Evolutionary conservation across 1,140 invertebrate genomes (phyloP).

Genomic region (Cyphomyrmex costatus): DNA sequence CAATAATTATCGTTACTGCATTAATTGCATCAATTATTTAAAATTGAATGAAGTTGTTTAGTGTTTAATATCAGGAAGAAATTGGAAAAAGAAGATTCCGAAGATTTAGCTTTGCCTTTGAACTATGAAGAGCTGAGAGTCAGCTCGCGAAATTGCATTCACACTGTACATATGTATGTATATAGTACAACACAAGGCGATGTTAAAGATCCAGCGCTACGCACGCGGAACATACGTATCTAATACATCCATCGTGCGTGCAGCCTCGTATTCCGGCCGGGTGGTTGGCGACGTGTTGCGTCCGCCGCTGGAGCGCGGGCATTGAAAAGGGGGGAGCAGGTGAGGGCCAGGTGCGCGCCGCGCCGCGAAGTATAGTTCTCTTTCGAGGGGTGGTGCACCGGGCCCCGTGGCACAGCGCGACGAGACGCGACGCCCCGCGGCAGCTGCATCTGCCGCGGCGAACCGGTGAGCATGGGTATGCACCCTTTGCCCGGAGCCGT

Average conservation of each 20-base stretch:
- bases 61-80: neutral
- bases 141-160: conserved; percentile 5
- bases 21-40: neutral
- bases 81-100: neutral
- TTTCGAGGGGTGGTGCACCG: conserved; percentile 81
- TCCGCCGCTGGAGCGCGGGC: conserved; percentile 66
- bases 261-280: conserved; percentile 74
- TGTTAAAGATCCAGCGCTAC: conserved; percentile 23
- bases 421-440: conserved; percentile 60
- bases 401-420: conserved; percentile 69
- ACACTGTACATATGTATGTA: neutral
- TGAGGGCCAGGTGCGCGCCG: conserved; percentile 77
- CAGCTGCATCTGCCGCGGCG: conserved; percentile 80
- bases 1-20: neutral
- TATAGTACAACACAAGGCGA: neutral
- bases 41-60: neutral
- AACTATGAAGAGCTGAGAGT: neutral
- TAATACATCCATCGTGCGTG: neutral
- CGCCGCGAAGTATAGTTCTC: conserved; percentile 63
- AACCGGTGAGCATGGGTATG: conserved; percentile 61
- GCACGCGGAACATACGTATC: neutral
- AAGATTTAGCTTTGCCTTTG: neutral
- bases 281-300: conserved; percentile 64
- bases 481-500: conserved; percentile 62
- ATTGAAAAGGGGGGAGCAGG: conserved; percentile 79